These are phyloP conservation scores for Platysternon megacephalum DNA, from an alignment of 2,113 vertebrate species.

Conservation along the genomic window DNA sequence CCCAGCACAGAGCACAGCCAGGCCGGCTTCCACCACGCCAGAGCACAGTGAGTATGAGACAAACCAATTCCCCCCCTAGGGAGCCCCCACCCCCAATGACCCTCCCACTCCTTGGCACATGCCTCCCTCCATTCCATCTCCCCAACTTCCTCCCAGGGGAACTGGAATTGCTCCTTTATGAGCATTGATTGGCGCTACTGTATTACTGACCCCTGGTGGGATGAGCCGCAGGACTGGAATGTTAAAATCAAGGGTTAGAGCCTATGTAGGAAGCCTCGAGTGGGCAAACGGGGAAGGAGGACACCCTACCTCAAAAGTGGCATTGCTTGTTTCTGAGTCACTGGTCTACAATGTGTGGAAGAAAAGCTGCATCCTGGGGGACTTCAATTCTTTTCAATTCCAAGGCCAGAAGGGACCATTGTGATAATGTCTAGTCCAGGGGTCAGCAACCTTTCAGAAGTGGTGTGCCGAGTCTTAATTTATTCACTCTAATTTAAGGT, in stretches of 20 bases:
- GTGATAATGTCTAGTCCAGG: not conserved
- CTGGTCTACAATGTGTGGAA: not conserved
- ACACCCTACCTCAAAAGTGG: not conserved
- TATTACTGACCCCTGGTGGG: not conserved
- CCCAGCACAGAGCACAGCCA: not conserved
- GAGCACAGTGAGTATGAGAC: not conserved
- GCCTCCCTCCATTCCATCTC: not conserved
- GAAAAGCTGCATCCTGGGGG: not conserved
- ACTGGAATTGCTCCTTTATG: not conserved
- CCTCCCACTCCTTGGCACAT: not conserved
- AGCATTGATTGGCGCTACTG: not conserved
- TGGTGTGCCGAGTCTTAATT: too few relatives aligned
- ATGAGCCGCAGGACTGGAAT: not conserved
- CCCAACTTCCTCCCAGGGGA: not conserved
- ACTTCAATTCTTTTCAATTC: not conserved
- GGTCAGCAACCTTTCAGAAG: too few relatives aligned
- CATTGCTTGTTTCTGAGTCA: not conserved
- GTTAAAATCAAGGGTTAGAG: not conserved
- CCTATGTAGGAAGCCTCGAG: not conserved
- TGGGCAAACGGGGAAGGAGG: not conserved
- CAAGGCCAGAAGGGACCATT: not conserved
- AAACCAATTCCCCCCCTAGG: rapidly evolving
- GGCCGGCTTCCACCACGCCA: not conserved
- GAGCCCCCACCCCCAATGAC: too few relatives aligned
- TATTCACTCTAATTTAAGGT: too few relatives aligned